These are phyloP conservation scores for Drosophila teissieri DNA, from an alignment of 1,140 invertebrate species.

Conservation along the genomic window DNA sequence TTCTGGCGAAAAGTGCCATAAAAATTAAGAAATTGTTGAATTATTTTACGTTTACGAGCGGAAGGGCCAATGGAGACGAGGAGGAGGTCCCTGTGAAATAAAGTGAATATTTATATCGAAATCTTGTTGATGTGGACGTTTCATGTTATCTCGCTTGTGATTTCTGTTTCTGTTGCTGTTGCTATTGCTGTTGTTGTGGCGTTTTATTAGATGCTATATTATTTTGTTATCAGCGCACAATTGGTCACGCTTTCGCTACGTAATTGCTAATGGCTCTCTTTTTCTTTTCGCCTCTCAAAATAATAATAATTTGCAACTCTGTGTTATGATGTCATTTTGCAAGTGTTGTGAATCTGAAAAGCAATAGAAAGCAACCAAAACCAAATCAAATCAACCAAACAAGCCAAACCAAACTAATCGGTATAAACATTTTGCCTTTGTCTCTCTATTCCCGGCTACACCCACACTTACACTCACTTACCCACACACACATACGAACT, in stretches of 20 bases:
- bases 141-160: neutral
- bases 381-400: slow-evolving; percentile 24
- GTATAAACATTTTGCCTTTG: slow-evolving; percentile 68
- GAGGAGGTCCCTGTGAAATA: neutral
- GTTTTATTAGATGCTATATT: slow-evolving; percentile 46
- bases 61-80: slow-evolving; percentile 5
- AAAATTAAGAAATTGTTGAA: slow-evolving; percentile 82
- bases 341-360: slow-evolving; percentile 69
- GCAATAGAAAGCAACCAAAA: slow-evolving; percentile 33
- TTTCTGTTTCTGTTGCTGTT: slow-evolving; percentile 18
- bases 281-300: slow-evolving; percentile 65
- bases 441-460: slow-evolving; percentile 43
- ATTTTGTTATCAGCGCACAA: slow-evolving; percentile 67
- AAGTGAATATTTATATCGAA: slow-evolving; percentile 69
- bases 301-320: slow-evolving; percentile 69
- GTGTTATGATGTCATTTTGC: slow-evolving; percentile 71
- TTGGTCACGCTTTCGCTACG: slow-evolving; percentile 72
- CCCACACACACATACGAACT: slow-evolving; percentile 16
- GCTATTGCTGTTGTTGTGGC: slow-evolving; percentile 21
- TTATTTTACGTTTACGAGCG: slow-evolving; percentile 72
- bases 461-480: slow-evolving; percentile 3
- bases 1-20: slow-evolving; percentile 66
- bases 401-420: slow-evolving; percentile 69
- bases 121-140: slow-evolving; percentile 10
- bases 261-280: slow-evolving; percentile 67